Base-by-base conservation (phyloP, 2,113 vertebrate genomes). In the Dromiciops gliroides region DNA sequence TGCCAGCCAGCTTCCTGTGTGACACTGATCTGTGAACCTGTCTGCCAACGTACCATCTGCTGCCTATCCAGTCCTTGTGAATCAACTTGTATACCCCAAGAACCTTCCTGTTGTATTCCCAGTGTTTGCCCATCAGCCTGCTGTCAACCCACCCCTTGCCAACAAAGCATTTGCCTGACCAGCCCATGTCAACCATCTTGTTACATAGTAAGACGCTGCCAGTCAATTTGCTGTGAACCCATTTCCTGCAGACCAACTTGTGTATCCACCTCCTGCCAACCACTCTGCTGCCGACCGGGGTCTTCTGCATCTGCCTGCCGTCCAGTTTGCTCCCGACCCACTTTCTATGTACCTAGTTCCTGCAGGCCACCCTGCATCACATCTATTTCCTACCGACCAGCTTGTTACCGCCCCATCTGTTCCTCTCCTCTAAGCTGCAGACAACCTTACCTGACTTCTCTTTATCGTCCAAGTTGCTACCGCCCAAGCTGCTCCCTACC, bases 221-320 rank as follows among this genome's bases (percentile, higher is more conserved):
- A 1, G 49, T 97, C 97, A 3, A 48, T 97, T 90, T 49, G 75
- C 89, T 93, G 94, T 51, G 95, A 97, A 92, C 97, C 97, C 0
- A 2, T 52, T 48, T 93, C 96, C 56, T 95, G 96, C 24, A 26
- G 25, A 50, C 89, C 89, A 26, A 44, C 89, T 50, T 90, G 89
- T 31, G 93, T 91, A 3, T 10, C 97, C 22, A 9, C 93, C 0
- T 95, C 97, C 48, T 95, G 95, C 52, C 96, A 93, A 31, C 94
- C 97, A 51, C 90, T 89, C 49, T 94, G 90, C 49, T 28, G 94
- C 90, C 95, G 89, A 16, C 94, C 91, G 0, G 97, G 97, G 19
- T 98, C 97, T 88, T 98, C 97, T 12, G 97, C 97, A 6, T 98
- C 97, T 96, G 97, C 93, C 95, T 96, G 95, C 92, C 97, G 91